These are phyloP conservation scores for Ceratitis capitata DNA, from an alignment of 1,140 invertebrate species.

Conservation along the genomic window DNA sequence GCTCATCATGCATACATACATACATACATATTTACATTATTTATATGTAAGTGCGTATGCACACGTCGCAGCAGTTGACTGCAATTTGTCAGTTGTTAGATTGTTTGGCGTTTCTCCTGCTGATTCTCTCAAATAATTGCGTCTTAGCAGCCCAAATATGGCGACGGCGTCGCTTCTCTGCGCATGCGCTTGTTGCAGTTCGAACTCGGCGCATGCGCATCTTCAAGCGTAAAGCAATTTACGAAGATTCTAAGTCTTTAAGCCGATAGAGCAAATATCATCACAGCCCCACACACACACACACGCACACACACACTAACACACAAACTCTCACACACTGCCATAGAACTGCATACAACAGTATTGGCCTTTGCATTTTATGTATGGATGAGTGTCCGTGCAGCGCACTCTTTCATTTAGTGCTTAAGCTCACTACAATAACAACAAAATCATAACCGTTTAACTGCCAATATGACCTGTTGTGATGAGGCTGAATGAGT, in stretches of 20 bases:
- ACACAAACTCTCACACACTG: too few species aligned
- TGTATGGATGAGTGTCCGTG: too few species aligned
- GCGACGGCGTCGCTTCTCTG: neutral
- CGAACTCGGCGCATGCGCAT: neutral
- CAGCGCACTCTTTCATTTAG: neutral
- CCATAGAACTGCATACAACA: too few species aligned
- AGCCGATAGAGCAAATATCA: neutral
- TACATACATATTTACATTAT: too few species aligned
- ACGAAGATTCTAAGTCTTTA: neutral
- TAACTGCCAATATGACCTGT: neutral
- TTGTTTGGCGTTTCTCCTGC: neutral
- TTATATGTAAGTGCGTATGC: too few species aligned
- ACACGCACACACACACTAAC: neutral
- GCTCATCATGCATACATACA: neutral
- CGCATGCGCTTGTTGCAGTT: neutral
- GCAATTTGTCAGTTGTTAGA: conserved; percentile 11
- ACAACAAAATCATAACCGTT: too few species aligned
- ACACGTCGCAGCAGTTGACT: neutral
- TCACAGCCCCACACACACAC: neutral
- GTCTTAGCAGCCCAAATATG: neutral
- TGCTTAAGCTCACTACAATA: neutral
- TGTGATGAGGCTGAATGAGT: neutral
- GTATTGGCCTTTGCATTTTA: neutral
- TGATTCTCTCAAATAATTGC: neutral
- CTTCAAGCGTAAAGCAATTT: neutral